Base-by-base conservation (phyloP, 2,888 invertebrate genomes). In the Polietes domitor region DNA sequence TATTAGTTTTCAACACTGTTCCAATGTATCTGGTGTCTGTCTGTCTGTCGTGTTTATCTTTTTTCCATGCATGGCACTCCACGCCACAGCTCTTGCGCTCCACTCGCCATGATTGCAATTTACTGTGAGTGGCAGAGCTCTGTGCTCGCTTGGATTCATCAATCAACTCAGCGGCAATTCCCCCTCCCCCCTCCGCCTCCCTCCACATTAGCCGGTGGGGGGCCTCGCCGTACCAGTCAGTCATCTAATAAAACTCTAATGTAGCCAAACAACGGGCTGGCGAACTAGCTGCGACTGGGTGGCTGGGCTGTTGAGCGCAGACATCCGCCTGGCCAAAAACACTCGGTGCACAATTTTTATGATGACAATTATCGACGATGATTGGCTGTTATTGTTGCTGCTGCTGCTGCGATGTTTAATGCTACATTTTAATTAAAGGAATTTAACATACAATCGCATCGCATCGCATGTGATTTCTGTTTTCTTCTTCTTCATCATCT, bases 391-490 rank as follows among this genome's bases (percentile, higher is more conserved):
- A 9, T 47, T 47, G 15, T 47, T 47, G 53, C 10, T n/a, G 17
- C 19, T 26, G n/a, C 17, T 26, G 26, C 12, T 32, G 63, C 17
- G 21, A 17, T 68, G 58, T 65, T 55, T 71, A 68, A 53, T 74
- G 63, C 73, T 53, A 70, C 80, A 77, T 74, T 80, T 77, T 76
- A 83, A 83, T 83, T 80, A 61, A 77, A 76, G 73, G 10, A 79
- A 70, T 83, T 73, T 83, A 72, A 80, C 65, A 77, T 41, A 43
- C 7, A 28, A 28, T 65, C 19, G 21, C 12, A 37, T 32, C 55
- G 9, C n/a, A 7, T 50, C 19, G 50, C 7, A 28, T 17, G n/a
- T 15, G 28, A 32, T 32, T 63, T 55, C 55, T 79, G 53, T 76
- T 43, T 53, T 47, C 21, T 55, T 68, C 55, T 26, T 68, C 32